A percentile compares a stretch with the other conserved stretches of the same genome.
Evolutionary conservation across 2,888 invertebrate species (phyloP).

Genomic region (Megaustenia siamemsis): DNA sequence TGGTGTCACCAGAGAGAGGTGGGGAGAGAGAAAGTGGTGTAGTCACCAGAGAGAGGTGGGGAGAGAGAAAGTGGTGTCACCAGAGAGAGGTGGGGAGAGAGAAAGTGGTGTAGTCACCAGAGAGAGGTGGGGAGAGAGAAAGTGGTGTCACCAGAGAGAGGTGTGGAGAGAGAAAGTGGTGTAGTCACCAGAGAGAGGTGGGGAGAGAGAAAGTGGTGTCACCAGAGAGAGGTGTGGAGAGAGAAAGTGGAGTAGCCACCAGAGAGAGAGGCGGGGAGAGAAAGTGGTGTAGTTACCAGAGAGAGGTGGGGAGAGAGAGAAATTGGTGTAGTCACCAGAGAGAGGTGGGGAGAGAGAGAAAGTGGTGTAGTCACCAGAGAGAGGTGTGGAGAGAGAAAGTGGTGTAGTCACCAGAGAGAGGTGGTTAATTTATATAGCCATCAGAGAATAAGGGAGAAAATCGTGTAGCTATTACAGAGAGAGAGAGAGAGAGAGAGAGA

Average conservation of each 20-base stretch:
- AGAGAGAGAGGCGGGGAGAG: background rate
- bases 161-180: no score
- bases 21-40: slow-evolving; percentile 28
- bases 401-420: no score
- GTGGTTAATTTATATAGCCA: no score
- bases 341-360: slow-evolving; percentile 17
- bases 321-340: background rate
- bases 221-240: background rate
- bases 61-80: no score
- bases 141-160: background rate
- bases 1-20: background rate
- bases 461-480: no score
- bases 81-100: background rate
- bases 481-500: no score
- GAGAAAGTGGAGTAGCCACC: slow-evolving; percentile 15
- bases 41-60: background rate
- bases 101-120: background rate
- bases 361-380: slow-evolving; percentile 7
- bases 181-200: background rate
- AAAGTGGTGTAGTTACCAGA: background rate
- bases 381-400: no score
- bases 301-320: background rate
- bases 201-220: background rate
- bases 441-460: no score
- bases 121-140: background rate